Evolutionary conservation across 1,140 invertebrate species (phyloP), one percentile per base, ranked within the genome.

Genomic region (Penaeus chinensis): DNA sequence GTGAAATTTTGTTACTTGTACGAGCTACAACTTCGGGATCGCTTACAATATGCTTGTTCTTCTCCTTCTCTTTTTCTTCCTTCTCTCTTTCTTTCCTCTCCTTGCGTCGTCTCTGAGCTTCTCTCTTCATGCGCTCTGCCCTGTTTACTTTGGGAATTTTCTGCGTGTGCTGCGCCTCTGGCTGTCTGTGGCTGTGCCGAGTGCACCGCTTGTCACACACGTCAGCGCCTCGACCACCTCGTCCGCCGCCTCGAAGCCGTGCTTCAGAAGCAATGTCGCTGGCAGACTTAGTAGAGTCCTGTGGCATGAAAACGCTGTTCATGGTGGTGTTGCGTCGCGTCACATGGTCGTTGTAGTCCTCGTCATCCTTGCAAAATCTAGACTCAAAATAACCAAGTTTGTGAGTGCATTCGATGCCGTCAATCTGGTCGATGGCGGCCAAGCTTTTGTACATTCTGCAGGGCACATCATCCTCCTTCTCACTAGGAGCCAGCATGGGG

Each of bases 381-480:
- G 90, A 90, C 47, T 90, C 88, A 37, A 89, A 89, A 77, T 90
- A 89, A n/a, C 88, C 90, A 83, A 82, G 86, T 65, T 87, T 87
- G 71, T 78, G 86, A 18, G 80, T 37, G 61, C 71, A 88, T 24
- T 84, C 82, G 37, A 88, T 78, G 20, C 77, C 82, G 71, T 89
- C 89, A 60, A 90, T 88, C 81, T 90, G 90, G 27, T 90, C 90
- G 24, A 90, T 90, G 42, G 88, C 76, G n/a, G 90, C 88, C 66
- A 89, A 60, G 80, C 90, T 90, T 78, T 90, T 85, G 77, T 90
- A 90, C 88, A 90, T 87, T 78, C 90, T 87, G 54, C 86, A 86
- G 16, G 85, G 62, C 16, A 80, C 47, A 54, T 87, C 85, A 60
- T 27, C 60, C 19, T 88, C 87, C 79, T 82, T 84, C 37, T 79